Conservation (phyloP, 2,113 vertebrate genomes). For the Periophthalmus modestus region DNA sequence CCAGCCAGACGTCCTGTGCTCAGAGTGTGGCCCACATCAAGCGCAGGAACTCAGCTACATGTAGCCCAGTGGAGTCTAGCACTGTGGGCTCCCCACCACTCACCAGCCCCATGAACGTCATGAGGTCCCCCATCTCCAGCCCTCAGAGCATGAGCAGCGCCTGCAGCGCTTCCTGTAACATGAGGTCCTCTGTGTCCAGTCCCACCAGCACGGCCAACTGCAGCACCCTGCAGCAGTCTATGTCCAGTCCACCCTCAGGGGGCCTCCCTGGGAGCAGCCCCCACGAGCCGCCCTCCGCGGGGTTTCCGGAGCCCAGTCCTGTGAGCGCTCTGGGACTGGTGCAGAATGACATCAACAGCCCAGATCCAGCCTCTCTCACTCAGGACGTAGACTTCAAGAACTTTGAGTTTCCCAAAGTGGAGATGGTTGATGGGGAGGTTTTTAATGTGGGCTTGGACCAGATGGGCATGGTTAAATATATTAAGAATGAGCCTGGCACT, state of each 20-base stretch:
- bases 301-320: conserved; percentile 91
- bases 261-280: conserved; percentile 77
- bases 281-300: conserved; percentile 72
- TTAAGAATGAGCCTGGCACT: conserved; percentile 92
- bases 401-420: conserved; percentile 90
- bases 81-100: conserved; percentile 91
- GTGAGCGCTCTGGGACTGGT: conserved; percentile 79
- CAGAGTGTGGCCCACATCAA: conserved; percentile 81
- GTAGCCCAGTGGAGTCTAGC: conserved; percentile 89
- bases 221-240: conserved; percentile 80
- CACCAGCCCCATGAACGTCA: conserved; percentile 90
- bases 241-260: conserved; percentile 87
- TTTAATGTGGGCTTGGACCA: conserved; percentile 82
- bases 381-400: conserved; percentile 85
- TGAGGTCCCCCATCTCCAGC: conserved; percentile 96
- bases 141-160: conserved; percentile 93
- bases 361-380: conserved; percentile 72
- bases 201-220: conserved; percentile 75
- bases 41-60: conserved; percentile 83
- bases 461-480: conserved; percentile 91
- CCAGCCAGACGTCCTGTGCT: conserved; percentile 82
- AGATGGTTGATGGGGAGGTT: conserved; percentile 86
- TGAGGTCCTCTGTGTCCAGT: conserved; percentile 91
- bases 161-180: conserved; percentile 81
- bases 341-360: conserved; percentile 84